Base-by-base conservation (phyloP, 2,888 invertebrate species). In the Phortica okadai region DNA sequence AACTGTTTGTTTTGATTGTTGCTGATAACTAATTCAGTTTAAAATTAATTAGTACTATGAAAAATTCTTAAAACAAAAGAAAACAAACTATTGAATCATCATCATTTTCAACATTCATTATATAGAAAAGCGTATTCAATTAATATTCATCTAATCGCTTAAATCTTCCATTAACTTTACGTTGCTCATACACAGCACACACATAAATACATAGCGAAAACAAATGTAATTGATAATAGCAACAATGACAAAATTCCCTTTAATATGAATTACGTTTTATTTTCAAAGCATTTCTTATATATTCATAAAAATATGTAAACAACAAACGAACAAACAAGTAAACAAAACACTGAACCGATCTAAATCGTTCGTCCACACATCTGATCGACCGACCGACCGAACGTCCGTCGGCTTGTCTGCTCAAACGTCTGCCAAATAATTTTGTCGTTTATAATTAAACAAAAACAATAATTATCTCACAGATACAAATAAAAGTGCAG, bases 101-200 rank as follows among this genome's bases (percentile, higher is more conserved):
- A 45, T 7, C 6, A 11, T 50, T 14, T 1, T 33, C 33, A 33
- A 33, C 33, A 1, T 0, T 2, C 33, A 33, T 33, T 33, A 33
- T 5, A 33, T 33, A 33, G 7, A 62, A 62, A 25, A 62, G 33
- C 3, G 33, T 66, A 42, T 62, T 62, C 66, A 66, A 33, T 42
- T 25, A 25, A 64, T 11, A 41, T 42, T 21, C 66, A 66, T 14
- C 25, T 42, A 33, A 21, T 66, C 41, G 56, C 44, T 66, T 66
- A 59, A 78, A 50, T 79, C 76, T 72, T 75, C 78, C 70, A 76
- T 50, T 82, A 83, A 78, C 74, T 56, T 75, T 73, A n/a, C 59
- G 21, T 62, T 73, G 64, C 70, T 21, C 21, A 21, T 21, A 56
- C 6, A 41, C 56, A 74, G 4, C 33, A 33, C 2, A 33, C 33